phyloP scores from a whole-genome alignment of 2,797 vertebrate species.

The Crocidura indochinensis region DNA sequence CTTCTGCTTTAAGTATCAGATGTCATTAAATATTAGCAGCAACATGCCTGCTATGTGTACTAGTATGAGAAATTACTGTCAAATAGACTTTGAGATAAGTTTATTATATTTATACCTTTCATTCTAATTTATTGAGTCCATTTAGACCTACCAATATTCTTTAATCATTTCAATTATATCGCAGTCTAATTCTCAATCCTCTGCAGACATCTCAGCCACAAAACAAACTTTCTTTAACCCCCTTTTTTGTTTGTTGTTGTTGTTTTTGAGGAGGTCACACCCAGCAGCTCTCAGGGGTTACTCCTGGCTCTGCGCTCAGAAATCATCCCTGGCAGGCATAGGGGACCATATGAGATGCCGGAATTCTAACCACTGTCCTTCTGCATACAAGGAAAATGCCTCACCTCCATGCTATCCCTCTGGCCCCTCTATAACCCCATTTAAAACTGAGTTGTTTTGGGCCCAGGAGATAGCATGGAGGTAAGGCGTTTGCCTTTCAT shows the following conservation, averaged over 20 bases:
- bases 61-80: slow-evolving; percentile 12
- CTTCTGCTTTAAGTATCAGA: slow-evolving; percentile 53
- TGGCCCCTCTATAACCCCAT: neutral
- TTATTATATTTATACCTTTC: slow-evolving; percentile 40
- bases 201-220: neutral
- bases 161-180: neutral
- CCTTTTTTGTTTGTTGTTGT: no score
- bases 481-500: no score
- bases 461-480: no score
- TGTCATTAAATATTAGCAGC: slow-evolving; percentile 26
- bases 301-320: no score
- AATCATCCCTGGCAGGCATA: no score
- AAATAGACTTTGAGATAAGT: slow-evolving; percentile 27
- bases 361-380: no score
- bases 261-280: no score
- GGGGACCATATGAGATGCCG: no score
- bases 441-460: neutral
- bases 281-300: no score
- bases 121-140: slow-evolving; percentile 10
- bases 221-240: neutral
- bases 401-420: no score
- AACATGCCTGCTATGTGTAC: slow-evolving; percentile 45
- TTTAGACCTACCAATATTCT: slow-evolving; percentile 28
- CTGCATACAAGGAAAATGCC: no score
- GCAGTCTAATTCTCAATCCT: neutral